Conservation (phyloP, 2,888 invertebrate species). For the Mythimna pallens region DNA sequence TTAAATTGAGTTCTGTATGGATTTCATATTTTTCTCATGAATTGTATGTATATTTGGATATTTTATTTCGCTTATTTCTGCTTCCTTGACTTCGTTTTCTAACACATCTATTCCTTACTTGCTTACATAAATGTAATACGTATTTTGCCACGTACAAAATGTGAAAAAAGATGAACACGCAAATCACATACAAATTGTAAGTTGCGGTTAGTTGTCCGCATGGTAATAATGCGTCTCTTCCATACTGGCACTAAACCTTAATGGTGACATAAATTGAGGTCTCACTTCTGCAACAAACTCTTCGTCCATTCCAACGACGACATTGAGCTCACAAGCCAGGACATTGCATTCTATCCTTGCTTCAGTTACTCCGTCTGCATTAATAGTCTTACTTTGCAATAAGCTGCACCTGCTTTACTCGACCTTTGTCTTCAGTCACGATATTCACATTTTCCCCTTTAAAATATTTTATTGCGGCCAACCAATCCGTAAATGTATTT, state of each 20-base stretch:
- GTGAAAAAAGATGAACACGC: conserved; percentile 27
- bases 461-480: conserved; percentile 40
- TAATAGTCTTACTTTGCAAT: conserved; percentile 54
- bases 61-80: conserved; percentile 2
- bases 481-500: conserved; percentile 39
- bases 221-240: neutral
- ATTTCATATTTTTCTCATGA: conserved; percentile 40
- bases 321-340: conserved; percentile 34
- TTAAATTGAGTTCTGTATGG: conserved; percentile 36
- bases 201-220: conserved; percentile 29
- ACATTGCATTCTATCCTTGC: conserved; percentile 53
- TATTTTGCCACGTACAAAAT: conserved; percentile 4
- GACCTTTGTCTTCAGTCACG: conserved; percentile 66
- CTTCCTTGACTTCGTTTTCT: neutral
- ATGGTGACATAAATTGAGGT: conserved; percentile 20
- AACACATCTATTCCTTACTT: neutral
- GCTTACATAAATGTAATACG: neutral
- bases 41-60: conserved; percentile 18
- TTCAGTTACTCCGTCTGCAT: conserved; percentile 39
- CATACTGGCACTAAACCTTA: conserved; percentile 21
- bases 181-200: conserved; percentile 18
- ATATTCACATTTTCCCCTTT: conserved; percentile 61
- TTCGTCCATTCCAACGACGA: conserved; percentile 16
- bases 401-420: conserved; percentile 53
- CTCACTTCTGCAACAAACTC: conserved; percentile 2